A percentile compares a stretch with the other conserved stretches of the same genome.
These are phyloP conservation scores for Gobius niger DNA, from an alignment of 2,113 vertebrate genomes.

Conservation along the genomic window DNA sequence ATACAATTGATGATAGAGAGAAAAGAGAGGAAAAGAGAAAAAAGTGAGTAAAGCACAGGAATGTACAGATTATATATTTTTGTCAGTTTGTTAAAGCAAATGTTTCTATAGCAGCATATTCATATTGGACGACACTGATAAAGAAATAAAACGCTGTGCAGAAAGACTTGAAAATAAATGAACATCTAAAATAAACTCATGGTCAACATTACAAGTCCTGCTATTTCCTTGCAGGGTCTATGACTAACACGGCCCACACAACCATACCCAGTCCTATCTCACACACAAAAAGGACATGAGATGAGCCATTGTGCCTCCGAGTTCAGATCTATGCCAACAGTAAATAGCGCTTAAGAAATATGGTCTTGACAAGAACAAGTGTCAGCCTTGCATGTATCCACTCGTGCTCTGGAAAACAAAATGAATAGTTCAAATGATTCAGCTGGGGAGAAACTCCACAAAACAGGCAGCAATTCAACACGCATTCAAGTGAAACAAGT, in stretches of 20 bases:
- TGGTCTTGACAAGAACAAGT: slow-evolving; percentile 35
- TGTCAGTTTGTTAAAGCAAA: too few species aligned
- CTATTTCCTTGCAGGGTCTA: neutral
- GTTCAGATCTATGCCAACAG: slow-evolving; percentile 7
- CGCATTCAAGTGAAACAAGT: slow-evolving; percentile 51
- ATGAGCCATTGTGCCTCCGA: slow-evolving; percentile 12
- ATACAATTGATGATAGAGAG: too few species aligned
- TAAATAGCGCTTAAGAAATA: slow-evolving; percentile 20
- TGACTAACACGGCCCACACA: neutral
- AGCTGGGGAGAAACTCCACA: slow-evolving; percentile 37
- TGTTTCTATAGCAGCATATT: neutral
- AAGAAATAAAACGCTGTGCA: neutral
- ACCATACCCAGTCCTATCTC: neutral
- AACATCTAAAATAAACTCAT: neutral
- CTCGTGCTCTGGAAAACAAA: slow-evolving; percentile 26
- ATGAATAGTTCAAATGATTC: slow-evolving; percentile 51
- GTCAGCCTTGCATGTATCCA: slow-evolving; percentile 36
- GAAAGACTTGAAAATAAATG: too few species aligned
- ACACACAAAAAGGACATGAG: slow-evolving; percentile 1
- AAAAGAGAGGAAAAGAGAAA: too few species aligned
- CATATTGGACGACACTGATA: neutral
- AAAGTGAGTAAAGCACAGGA: too few species aligned
- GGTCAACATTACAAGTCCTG: neutral
- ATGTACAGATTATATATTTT: too few species aligned
- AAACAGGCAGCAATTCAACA: slow-evolving; percentile 53